A percentile compares a stretch with the other conserved stretches of the same genome.
Conservation (phyloP, 2,797 vertebrate genomes). For the Setipinna tenuifilis region DNA sequence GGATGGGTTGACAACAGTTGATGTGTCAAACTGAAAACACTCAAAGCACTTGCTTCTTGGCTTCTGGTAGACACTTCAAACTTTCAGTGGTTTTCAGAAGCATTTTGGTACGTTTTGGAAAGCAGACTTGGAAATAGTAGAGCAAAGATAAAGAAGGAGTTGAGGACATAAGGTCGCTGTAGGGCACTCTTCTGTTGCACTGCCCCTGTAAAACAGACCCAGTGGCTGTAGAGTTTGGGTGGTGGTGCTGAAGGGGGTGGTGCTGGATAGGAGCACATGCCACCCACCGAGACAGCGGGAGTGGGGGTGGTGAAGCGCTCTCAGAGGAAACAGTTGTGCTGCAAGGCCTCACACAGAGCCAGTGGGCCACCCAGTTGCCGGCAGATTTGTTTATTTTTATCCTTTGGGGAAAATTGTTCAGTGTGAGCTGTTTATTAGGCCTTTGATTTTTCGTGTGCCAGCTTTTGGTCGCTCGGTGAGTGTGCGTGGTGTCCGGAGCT, state of each 20-base stretch:
- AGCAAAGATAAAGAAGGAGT: neutral
- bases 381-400: conserved; percentile 84
- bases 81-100: neutral
- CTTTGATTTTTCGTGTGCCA: conserved; percentile 82
- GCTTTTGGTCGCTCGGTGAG: conserved; percentile 65
- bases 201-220: neutral
- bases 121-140: neutral
- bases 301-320: conserved; percentile 64
- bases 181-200: neutral
- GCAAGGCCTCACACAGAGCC: conserved; percentile 81
- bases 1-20: neutral
- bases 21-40: neutral
- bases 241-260: conserved; percentile 49
- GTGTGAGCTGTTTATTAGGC: conserved; percentile 78
- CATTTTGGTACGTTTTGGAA: neutral
- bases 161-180: conserved; percentile 1
- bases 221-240: conserved; percentile 48
- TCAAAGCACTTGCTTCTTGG: neutral
- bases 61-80: neutral
- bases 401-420: conserved; percentile 70
- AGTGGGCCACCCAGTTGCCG: conserved; percentile 79
- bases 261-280: conserved; percentile 71
- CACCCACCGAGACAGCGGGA: conserved; percentile 79
- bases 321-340: conserved; percentile 82
- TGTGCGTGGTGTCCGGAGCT: conserved; percentile 58